These are phyloP conservation scores for Cervus canadensis DNA, from an alignment of 2,113 vertebrate species.

Conservation along the genomic window DNA sequence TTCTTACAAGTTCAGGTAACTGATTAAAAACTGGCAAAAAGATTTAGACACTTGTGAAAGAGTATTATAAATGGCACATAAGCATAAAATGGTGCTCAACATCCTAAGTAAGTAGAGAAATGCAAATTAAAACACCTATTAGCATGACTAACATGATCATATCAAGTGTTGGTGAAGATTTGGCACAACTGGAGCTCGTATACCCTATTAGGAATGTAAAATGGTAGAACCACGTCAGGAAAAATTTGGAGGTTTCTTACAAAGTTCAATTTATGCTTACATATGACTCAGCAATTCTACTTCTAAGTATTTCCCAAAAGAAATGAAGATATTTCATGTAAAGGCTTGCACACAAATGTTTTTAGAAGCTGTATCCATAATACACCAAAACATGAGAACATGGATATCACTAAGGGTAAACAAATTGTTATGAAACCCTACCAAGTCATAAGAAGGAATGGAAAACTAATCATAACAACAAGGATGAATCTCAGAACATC, in stretches of 20 bases:
- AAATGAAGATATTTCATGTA: not conserved
- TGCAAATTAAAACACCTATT: not conserved
- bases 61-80: not conserved
- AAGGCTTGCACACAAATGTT: not conserved
- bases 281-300: not conserved
- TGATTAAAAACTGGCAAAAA: constrained; percentile 5
- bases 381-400: not conserved
- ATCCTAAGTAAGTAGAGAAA: not conserved
- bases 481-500: not conserved
- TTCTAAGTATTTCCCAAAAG: not conserved
- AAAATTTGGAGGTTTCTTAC: not conserved
- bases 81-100: not conserved
- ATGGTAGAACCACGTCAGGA: not conserved
- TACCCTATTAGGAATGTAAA: not conserved
- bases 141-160: not conserved
- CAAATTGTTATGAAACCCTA: not conserved
- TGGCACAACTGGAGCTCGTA: not conserved
- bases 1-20: not conserved
- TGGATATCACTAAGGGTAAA: not conserved
- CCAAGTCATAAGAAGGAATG: not conserved
- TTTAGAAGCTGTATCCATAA: not conserved
- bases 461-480: not conserved
- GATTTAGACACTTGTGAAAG: not conserved
- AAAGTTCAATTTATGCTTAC: not conserved
- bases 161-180: not conserved